Evolutionary conservation across 2,797 vertebrate species (phyloP).

Genomic region (Dendrocincla fuliginosa): DNA sequence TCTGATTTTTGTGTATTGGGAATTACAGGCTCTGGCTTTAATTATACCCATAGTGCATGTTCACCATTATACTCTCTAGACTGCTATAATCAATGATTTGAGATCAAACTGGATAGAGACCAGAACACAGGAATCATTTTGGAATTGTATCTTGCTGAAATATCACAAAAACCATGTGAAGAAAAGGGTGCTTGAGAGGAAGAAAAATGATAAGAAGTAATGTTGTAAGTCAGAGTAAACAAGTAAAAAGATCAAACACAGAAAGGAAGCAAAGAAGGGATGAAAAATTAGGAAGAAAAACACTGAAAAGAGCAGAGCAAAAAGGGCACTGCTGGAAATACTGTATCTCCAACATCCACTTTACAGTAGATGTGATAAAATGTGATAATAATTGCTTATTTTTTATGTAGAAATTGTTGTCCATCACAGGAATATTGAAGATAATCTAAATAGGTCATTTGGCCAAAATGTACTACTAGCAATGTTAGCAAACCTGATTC

Average conservation of each 20-base stretch:
- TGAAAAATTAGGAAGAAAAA: not conserved
- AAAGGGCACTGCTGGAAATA: not conserved
- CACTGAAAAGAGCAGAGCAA: not conserved
- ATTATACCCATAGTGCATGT: not conserved
- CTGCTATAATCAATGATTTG: not conserved
- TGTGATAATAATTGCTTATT: not conserved
- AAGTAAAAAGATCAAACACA: not conserved
- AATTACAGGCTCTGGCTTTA: not conserved
- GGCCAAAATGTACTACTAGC: not conserved
- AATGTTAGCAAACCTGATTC: not conserved
- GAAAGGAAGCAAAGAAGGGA: not conserved
- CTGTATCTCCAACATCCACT: not conserved
- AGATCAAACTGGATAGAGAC: not conserved
- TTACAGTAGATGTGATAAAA: not conserved
- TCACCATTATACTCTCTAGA: not conserved
- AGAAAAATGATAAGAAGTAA: not conserved
- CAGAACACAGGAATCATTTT: not conserved
- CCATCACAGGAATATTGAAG: not conserved
- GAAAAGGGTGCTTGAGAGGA: not conserved
- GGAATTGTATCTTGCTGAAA: not conserved
- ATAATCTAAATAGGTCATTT: not conserved
- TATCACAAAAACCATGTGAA: rapidly evolving
- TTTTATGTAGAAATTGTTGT: not conserved
- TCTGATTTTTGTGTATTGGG: not conserved
- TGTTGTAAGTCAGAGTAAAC: not conserved